phyloP scores from a whole-genome alignment of 2,113 vertebrate genomes.

The Collichthys lucidus region DNA sequence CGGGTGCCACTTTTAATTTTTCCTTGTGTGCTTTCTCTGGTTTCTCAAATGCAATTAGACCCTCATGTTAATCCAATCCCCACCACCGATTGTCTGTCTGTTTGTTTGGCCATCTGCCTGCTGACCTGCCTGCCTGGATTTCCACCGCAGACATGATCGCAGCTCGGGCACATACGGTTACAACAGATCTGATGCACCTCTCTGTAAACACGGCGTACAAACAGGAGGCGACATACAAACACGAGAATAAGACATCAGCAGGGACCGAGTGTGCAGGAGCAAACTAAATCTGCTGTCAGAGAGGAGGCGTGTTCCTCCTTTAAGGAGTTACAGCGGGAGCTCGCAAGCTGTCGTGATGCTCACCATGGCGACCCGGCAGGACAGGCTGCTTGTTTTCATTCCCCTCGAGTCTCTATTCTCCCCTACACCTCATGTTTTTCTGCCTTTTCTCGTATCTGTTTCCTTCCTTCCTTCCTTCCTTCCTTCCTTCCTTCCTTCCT shows the following conservation, averaged over 20 bases:
- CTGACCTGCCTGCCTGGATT: conserved; percentile 45
- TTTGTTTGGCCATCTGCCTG: conserved; percentile 66
- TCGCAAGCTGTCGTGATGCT: conserved; percentile 43
- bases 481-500: neutral
- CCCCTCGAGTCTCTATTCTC: conserved; percentile 8
- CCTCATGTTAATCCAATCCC: conserved; percentile 68
- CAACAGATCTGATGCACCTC: conserved; percentile 15
- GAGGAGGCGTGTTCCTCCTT: conserved; percentile 21
- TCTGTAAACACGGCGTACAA: conserved; percentile 12
- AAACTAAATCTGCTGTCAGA: conserved; percentile 17
- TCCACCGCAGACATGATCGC: conserved; percentile 40
- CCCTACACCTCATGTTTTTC: neutral
- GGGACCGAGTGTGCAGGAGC: conserved; percentile 10
- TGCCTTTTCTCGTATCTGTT: neutral
- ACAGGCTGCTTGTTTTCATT: conserved; percentile 34
- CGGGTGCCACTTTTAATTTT: conserved; percentile 57
- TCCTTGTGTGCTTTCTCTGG: conserved; percentile 52
- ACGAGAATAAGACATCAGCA: conserved; percentile 22
- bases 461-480: neutral
- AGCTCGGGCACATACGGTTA: neutral
- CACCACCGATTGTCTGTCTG: conserved; percentile 36
- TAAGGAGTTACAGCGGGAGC: conserved; percentile 17
- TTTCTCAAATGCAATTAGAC: conserved; percentile 71
- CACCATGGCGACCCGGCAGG: conserved; percentile 23
- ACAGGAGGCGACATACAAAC: conserved; percentile 38